Conservation (phyloP, 1,140 invertebrate genomes). For the Hermatobates lingyangjiaoensis region DNA sequence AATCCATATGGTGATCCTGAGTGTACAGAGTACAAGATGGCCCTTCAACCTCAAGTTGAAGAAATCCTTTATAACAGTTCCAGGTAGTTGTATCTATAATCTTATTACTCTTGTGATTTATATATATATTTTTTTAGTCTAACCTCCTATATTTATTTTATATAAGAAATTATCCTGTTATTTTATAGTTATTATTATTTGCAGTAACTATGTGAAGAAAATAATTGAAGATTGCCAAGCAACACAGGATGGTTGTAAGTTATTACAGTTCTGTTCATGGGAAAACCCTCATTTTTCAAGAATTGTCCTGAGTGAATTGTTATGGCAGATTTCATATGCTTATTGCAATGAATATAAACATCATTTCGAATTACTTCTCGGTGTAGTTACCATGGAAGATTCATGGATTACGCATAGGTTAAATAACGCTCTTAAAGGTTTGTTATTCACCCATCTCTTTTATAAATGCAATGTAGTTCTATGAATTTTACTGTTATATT, state of each 20-base stretch:
- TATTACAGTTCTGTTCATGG: conserved; percentile 87
- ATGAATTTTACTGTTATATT: too few relatives aligned
- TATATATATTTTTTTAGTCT: background rate
- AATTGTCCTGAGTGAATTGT: conserved; percentile 65
- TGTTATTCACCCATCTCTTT: too few relatives aligned
- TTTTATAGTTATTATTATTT: background rate
- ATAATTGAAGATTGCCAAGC: conserved; percentile 83
- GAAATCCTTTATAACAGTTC: conserved; percentile 66
- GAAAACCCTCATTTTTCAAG: conserved; percentile 87
- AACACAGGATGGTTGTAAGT: conserved; percentile 72
- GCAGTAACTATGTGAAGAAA: conserved; percentile 75
- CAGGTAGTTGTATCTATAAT: conserved; percentile 30
- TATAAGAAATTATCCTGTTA: too few relatives aligned
- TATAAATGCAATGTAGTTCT: too few relatives aligned
- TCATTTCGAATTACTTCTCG: conserved; percentile 73
- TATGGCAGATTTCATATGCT: conserved; percentile 87
- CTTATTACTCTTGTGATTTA: background rate
- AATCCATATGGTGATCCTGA: conserved; percentile 65
- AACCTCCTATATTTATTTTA: background rate
- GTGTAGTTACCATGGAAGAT: conserved; percentile 77
- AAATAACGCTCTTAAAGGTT: conserved; percentile 75
- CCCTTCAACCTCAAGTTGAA: conserved; percentile 51
- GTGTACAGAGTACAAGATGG: conserved; percentile 44
- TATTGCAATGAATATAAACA: conserved; percentile 86
- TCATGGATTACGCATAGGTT: conserved; percentile 89